Conservation (phyloP, 2,113 vertebrate species). For the Vicugna pacos region DNA sequence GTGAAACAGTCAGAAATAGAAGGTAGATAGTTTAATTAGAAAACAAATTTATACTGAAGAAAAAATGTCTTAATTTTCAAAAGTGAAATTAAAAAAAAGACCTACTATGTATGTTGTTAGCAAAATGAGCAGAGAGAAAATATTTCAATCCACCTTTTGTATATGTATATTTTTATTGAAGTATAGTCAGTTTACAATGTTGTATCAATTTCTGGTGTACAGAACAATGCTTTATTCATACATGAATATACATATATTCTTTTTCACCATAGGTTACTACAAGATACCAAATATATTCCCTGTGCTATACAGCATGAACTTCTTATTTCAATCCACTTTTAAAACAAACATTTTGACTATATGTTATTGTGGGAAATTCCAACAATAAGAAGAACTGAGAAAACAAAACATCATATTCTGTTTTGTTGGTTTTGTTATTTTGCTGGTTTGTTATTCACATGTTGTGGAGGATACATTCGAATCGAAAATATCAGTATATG, state of each 20-base stretch:
- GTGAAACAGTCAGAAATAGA: background rate
- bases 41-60: background rate
- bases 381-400: background rate
- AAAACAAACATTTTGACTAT: background rate
- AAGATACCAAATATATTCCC: too few species aligned
- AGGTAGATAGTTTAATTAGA: background rate
- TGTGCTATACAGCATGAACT: too few species aligned
- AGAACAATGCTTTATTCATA: too few species aligned
- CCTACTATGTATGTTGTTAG: background rate
- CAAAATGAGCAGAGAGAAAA: background rate
- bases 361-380: background rate
- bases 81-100: background rate
- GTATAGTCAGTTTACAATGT: too few species aligned
- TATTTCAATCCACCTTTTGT: background rate
- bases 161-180: too few species aligned
- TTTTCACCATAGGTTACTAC: too few species aligned
- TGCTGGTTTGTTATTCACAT: background rate
- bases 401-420: background rate
- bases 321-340: background rate
- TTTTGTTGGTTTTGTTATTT: background rate
- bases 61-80: background rate
- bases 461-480: background rate
- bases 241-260: too few species aligned
- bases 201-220: too few species aligned
- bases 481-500: background rate